Base-by-base conservation (phyloP, 2,113 vertebrate genomes). In the Oreochromis aureus region DNA sequence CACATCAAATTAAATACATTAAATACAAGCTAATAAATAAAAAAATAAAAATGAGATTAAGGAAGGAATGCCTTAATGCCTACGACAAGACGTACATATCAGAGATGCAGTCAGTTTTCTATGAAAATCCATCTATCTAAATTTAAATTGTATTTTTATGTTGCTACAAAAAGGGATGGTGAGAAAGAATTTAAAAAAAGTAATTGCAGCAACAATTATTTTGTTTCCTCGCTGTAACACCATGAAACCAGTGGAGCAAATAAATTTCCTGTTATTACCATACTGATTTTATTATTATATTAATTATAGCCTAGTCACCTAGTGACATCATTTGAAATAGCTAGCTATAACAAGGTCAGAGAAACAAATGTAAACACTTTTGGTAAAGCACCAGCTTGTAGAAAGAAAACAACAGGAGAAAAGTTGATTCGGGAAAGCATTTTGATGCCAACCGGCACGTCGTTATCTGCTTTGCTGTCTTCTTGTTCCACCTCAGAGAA, bases 371-470 rank as follows among this genome's bases (percentile, higher is more conserved):
- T 71, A n/a, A 24, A 24, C 19, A 44, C 24, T 71, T 46, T 71
- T 71, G 66, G 13, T 71, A 71, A 71, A 27, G n/a, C 39, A 27
- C n/a, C n/a, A 46, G 39, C 66, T 71, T 71, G 41, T 44, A 44
- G 41, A 48, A 18, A 16, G 69, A 73, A 73, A 73, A 73, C 5
- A 46, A 73, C 66, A 46, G 66, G n/a, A 73, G 1, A 22, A 12
- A 41, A 24, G 2, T 24, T 24, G 66, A 73, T 73, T 73, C 0
- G 27, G 66, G 66, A 24, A 44, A 27, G n/a, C 39, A 2, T 73
- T 13, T 39, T 24, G 39, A 44, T 24, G 12, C 22, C 39, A 41
- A 39, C 66, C 12, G 5, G 39, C 36, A 41, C 12, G 1, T 6
- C 5, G 8, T 73, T 10, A 46, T 46, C 66, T 10, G 66, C 39